Conservation (phyloP, 1,140 invertebrate genomes). For the Littorina saxatilis region DNA sequence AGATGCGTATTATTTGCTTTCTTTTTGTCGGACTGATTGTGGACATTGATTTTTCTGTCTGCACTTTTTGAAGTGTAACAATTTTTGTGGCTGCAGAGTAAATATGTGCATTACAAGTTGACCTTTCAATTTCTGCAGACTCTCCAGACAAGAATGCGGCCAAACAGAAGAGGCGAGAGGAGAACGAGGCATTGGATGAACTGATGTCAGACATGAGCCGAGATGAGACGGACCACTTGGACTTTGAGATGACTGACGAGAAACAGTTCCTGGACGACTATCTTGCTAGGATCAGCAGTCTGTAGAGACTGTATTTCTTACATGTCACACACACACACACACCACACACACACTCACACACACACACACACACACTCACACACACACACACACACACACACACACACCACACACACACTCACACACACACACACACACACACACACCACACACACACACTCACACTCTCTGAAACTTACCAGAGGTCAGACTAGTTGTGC, state of each 20-base stretch:
- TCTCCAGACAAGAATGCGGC: slow-evolving; percentile 12
- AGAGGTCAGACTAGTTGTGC: no score
- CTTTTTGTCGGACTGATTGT: no score
- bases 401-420: background rate
- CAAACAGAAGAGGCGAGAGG: slow-evolving; percentile 45
- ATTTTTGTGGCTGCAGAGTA: no score
- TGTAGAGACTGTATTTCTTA: background rate
- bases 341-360: background rate
- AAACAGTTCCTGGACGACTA: slow-evolving; percentile 66
- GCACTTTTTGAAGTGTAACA: no score
- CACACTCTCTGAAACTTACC: no score
- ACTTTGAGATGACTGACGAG: slow-evolving; percentile 68
- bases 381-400: background rate
- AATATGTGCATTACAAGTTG: no score
- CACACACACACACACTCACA: background rate
- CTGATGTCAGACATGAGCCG: slow-evolving; percentile 65
- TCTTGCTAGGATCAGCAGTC: slow-evolving; percentile 37
- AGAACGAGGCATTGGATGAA: slow-evolving; percentile 61
- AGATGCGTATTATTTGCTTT: no score
- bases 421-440: background rate
- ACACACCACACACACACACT: no score
- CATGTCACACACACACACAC: slow-evolving; percentile 3
- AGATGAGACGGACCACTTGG: slow-evolving; percentile 71
- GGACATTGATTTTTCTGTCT: no score
- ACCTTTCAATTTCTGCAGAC: no score